Base-by-base conservation (phyloP, 2,797 vertebrate genomes). In the Serranus cabrilla region DNA sequence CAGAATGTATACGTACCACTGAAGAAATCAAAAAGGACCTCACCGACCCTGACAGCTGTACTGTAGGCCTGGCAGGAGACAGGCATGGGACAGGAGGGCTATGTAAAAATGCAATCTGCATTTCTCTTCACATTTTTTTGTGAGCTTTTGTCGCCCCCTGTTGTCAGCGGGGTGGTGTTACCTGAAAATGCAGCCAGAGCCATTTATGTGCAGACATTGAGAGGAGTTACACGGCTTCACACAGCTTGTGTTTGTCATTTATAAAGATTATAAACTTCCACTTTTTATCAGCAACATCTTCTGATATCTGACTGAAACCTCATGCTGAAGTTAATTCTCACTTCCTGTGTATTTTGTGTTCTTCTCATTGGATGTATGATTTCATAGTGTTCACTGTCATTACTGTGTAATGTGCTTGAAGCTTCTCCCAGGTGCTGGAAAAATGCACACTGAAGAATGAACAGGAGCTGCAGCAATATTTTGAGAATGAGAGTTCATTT, bases 51-150 rank as follows among this genome's bases (percentile, higher is more conserved):
- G 69, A 74, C 55, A 63, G 11, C 47, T 51, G 59, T 49, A 80
- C 71, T 71, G 57, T 51, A 66, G 62, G 49, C 51, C 63, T 78
- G 70, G 20, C 7, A 0, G 3, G 1, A 45, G 31, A 20, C 84
- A 59, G 85, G 45, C 77, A 47, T 49, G 79, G 83, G 85, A 76
- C 74, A 85, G 76, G 63, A 85, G 82, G 89, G 76, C 87, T 85
- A 72, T 62, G 49, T 80, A 71, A 56, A 34, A 78, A 21, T 40
- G 0, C 27, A 9, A 20, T 43, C 3, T 58, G 23, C 8, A 5
- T 23, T 57, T 42, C 21, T 21, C 31, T 2, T 63, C 17, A 17
- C 4, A 27, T 13, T 55, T 37, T 55, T 72, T 11, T 27, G 67
- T 85, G 66, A 70, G 66, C 25, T 25, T 85, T 1, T 78, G 85